Evolutionary conservation across 2,888 invertebrate genomes (phyloP).

Genomic region (Torymus texanus): DNA sequence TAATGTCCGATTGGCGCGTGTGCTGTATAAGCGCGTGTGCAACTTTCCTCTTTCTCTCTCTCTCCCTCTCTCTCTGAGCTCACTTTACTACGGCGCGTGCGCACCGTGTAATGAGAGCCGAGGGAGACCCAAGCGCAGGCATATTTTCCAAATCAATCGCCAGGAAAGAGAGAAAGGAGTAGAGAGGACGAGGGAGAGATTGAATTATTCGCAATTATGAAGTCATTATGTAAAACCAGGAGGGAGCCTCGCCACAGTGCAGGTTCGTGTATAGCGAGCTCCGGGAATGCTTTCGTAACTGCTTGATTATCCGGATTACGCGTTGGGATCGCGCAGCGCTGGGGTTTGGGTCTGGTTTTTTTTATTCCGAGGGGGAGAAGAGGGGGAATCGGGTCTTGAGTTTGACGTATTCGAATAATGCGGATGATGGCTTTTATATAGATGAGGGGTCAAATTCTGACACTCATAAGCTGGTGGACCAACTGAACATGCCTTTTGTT

Average conservation of each 20-base stretch:
- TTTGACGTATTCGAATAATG: too few species aligned
- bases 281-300: constrained; percentile 40
- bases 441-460: too few species aligned
- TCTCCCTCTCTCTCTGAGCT: constrained; percentile 35
- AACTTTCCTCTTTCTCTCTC: constrained; percentile 32
- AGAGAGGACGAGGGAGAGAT: not conserved
- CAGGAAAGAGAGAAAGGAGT: not conserved
- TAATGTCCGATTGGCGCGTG: constrained; percentile 30
- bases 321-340: too few species aligned
- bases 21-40: not conserved
- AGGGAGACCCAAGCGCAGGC: not conserved
- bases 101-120: constrained; percentile 30
- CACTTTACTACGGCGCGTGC: not conserved
- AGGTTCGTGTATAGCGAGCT: not conserved
- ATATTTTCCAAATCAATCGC: constrained; percentile 52
- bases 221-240: constrained; percentile 48
- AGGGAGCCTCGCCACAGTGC: not conserved
- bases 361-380: not conserved
- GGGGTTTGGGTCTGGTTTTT: constrained; percentile 15
- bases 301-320: constrained; percentile 41
- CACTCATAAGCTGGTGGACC: too few species aligned
- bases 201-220: constrained; percentile 55
- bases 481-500: too few species aligned
- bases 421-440: too few species aligned
- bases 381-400: too few species aligned